Evolutionary conservation across 2,113 vertebrate species (phyloP).

Genomic region (Erythrolamprus reginae): DNA sequence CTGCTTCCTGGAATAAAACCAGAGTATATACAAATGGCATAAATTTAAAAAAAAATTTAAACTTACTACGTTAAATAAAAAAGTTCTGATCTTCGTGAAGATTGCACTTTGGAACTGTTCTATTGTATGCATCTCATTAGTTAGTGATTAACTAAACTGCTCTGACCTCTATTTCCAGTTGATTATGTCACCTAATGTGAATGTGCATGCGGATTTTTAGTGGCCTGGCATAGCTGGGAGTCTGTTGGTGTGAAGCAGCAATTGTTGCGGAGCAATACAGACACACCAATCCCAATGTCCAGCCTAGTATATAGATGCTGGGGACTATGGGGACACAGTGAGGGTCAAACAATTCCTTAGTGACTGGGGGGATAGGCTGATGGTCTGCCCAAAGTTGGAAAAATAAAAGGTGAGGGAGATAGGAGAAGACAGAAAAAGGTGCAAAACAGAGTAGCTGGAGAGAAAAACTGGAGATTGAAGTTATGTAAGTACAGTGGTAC

Average conservation of each 20-base stretch:
- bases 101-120: constrained; percentile 5
- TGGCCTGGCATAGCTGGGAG: background rate
- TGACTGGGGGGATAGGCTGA: background rate
- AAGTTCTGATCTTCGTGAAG: background rate
- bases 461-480: background rate
- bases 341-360: background rate
- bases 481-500: background rate
- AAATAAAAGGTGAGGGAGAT: background rate
- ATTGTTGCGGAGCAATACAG: background rate
- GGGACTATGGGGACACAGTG: background rate
- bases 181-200: background rate
- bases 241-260: background rate
- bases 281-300: background rate
- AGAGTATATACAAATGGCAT: background rate
- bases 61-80: background rate
- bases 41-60: background rate
- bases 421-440: background rate
- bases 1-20: background rate
- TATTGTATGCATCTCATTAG: background rate
- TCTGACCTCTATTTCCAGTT: background rate
- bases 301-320: background rate
- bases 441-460: background rate
- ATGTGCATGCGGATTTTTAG: background rate
- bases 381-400: background rate
- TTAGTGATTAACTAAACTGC: background rate